A percentile compares a stretch with the other conserved stretches of the same genome.
phyloP scores from a whole-genome alignment of 92 coral and sea anemone species.

The Galaxea fascicularis region DNA sequence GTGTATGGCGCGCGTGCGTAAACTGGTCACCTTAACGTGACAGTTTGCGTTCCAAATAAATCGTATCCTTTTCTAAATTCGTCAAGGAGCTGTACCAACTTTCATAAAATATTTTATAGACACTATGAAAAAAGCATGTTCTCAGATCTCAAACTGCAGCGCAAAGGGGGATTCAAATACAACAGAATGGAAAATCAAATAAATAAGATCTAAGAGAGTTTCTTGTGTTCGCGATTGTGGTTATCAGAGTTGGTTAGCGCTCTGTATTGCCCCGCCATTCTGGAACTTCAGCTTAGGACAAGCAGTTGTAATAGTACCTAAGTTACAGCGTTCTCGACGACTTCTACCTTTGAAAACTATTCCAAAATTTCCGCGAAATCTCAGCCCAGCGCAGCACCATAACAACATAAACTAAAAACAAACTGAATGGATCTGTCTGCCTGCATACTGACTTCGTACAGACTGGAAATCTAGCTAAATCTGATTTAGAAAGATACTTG shows the following conservation, averaged over 20 bases:
- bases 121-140: background rate
- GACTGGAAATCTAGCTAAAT: background rate
- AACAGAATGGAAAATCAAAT: background rate
- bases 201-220: background rate
- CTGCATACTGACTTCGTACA: background rate
- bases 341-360: too few species aligned
- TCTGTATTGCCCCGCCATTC: background rate
- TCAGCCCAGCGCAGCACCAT: too few species aligned
- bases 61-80: too few species aligned
- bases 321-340: too few species aligned
- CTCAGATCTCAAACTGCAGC: background rate
- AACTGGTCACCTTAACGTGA: background rate
- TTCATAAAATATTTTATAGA: background rate
- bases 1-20: slow-evolving; percentile 12
- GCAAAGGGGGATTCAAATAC: background rate
- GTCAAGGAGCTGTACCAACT: too few species aligned
- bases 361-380: too few species aligned
- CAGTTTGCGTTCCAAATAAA: background rate
- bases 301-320: too few species aligned
- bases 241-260: background rate
- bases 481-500: background rate
- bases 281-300: background rate
- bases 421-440: background rate
- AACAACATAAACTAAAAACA: too few species aligned
- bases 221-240: background rate